A percentile compares a stretch with the other conserved stretches of the same genome.
Evolutionary conservation across 2,888 invertebrate species (phyloP).

Genomic region (Erpobdella octoculata): DNA sequence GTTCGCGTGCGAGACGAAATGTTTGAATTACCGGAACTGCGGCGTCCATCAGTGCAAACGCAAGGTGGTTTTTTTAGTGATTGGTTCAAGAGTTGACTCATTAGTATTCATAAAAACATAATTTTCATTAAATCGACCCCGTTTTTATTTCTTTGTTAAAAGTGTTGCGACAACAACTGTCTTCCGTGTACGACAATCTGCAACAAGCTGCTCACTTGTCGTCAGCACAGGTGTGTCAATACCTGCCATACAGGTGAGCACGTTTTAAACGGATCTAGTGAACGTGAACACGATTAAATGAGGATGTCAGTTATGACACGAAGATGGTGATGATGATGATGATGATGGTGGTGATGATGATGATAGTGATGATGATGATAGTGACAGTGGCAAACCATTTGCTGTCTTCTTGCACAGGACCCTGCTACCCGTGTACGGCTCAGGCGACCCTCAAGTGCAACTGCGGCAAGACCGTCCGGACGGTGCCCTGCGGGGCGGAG

Average conservation of each 20-base stretch:
- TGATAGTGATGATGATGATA: not conserved
- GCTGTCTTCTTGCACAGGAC: constrained; percentile 52
- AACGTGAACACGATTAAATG: too few species aligned
- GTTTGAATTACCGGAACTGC: constrained; percentile 71
- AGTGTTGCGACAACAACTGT: constrained; percentile 78
- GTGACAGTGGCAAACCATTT: not conserved
- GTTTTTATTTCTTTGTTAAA: constrained; percentile 26
- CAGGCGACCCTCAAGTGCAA: constrained; percentile 67
- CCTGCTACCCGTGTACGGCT: constrained; percentile 72
- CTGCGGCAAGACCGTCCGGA: constrained; percentile 70
- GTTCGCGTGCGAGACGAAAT: constrained; percentile 79
- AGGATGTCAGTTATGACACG: too few species aligned
- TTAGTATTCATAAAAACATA: not conserved
- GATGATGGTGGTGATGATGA: not conserved
- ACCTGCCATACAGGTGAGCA: constrained; percentile 67
- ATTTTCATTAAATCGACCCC: not conserved
- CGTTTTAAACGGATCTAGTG: too few species aligned
- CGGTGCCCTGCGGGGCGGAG: constrained; percentile 78
- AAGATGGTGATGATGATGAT: not conserved
- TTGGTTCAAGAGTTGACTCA: not conserved
- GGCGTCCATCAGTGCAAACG: constrained; percentile 78
- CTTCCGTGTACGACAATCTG: constrained; percentile 57
- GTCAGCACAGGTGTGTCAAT: constrained; percentile 75
- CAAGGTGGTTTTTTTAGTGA: constrained; percentile 57
- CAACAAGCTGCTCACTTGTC: constrained; percentile 72